phyloP scores from a whole-genome alignment of 2,113 vertebrate species.

The Larimichthys polyactis region DNA sequence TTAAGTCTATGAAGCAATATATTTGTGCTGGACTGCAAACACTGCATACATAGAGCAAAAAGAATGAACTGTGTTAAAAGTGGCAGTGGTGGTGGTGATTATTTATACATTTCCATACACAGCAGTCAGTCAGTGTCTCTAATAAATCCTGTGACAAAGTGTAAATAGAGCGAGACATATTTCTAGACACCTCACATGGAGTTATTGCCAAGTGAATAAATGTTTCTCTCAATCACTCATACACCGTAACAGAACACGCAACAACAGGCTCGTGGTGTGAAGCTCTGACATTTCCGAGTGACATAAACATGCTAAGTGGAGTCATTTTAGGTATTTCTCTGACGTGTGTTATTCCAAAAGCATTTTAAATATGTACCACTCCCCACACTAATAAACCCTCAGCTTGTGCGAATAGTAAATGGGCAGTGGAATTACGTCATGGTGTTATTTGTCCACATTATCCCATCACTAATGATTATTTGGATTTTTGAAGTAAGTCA shows the following conservation, averaged over 20 bases:
- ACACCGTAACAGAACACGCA: conserved; percentile 42
- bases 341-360: conserved; percentile 54
- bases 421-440: conserved; percentile 30
- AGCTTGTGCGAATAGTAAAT: not conserved
- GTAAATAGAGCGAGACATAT: conserved; percentile 55
- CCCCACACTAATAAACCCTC: not conserved
- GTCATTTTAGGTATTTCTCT: conserved; percentile 43
- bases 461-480: conserved; percentile 22
- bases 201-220: conserved; percentile 43
- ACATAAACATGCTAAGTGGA: conserved; percentile 41
- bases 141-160: conserved; percentile 45
- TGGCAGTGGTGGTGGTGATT: not conserved
- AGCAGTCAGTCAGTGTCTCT: conserved; percentile 4
- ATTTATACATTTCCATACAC: conserved; percentile 22
- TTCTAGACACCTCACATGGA: conserved; percentile 45
- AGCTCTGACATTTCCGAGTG: conserved; percentile 11
- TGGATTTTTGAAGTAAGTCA: not conserved
- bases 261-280: conserved; percentile 31
- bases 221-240: conserved; percentile 61
- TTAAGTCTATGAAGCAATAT: conserved; percentile 5
- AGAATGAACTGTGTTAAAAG: not conserved
- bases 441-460: conserved; percentile 45
- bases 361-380: conserved; percentile 39
- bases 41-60: conserved; percentile 18
- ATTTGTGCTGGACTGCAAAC: conserved; percentile 8